These are phyloP conservation scores for Galerucella pusilla DNA, from an alignment of 2,888 invertebrate species.

Conservation along the genomic window DNA sequence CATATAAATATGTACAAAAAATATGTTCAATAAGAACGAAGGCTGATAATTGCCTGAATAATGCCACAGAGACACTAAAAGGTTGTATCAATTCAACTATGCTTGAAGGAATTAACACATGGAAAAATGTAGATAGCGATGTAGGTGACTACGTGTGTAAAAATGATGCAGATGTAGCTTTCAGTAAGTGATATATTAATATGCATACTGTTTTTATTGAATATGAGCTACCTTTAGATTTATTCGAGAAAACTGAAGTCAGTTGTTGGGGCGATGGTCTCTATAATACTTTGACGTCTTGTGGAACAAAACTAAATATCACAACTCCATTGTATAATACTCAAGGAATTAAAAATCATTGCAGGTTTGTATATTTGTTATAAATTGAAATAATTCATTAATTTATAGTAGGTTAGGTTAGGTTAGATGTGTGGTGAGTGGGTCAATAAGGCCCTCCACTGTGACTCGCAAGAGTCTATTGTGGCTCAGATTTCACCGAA, in stretches of 20 bases:
- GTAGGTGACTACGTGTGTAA: neutral
- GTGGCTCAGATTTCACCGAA: too few species aligned
- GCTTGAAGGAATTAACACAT: neutral
- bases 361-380: neutral
- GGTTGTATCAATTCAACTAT: neutral
- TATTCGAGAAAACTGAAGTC: neutral
- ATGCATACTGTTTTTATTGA: neutral
- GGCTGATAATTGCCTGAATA: neutral
- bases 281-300: neutral
- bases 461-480: too few species aligned
- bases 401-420: too few species aligned
- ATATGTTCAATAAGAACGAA: neutral
- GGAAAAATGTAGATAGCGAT: slow-evolving; percentile 5
- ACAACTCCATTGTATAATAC: neutral
- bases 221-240: neutral
- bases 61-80: neutral
- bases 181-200: neutral
- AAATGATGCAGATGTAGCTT: neutral
- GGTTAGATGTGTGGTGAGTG: too few species aligned
- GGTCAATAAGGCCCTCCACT: too few species aligned
- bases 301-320: neutral
- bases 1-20: neutral
- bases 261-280: neutral
- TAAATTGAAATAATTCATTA: too few species aligned
- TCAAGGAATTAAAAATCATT: neutral